These are phyloP conservation scores for Cryptosula pallasiana DNA, from an alignment of 2,888 invertebrate genomes.

Conservation along the genomic window DNA sequence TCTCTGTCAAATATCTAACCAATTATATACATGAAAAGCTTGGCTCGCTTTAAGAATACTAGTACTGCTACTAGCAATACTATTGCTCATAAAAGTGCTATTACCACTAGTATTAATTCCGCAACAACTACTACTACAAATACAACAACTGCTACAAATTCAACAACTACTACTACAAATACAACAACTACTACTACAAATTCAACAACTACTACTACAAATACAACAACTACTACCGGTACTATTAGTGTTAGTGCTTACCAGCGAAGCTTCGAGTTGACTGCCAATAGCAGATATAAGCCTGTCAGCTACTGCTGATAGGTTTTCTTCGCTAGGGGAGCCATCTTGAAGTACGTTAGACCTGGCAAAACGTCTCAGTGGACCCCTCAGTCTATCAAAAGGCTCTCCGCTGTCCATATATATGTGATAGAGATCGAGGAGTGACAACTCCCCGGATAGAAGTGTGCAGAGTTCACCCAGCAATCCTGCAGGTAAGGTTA, in stretches of 20 bases:
- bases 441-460: not conserved
- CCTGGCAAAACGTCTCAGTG: slow-evolving; percentile 16
- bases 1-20: too few relatives aligned
- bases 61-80: too few relatives aligned
- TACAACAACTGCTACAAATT: too few relatives aligned
- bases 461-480: not conserved
- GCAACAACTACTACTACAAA: too few relatives aligned
- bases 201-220: too few relatives aligned
- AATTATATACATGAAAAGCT: too few relatives aligned
- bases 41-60: too few relatives aligned
- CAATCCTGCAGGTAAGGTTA: not conserved
- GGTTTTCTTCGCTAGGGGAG: not conserved
- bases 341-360: slow-evolving; percentile 11
- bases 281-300: not conserved
- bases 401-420: not conserved
- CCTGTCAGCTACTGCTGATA: not conserved
- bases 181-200: too few relatives aligned
- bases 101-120: too few relatives aligned
- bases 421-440: not conserved
- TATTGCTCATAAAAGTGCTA: too few relatives aligned
- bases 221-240: not conserved
- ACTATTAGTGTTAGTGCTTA: not conserved
- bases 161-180: too few relatives aligned
- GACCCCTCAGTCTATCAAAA: not conserved
- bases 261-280: not conserved